Conservation (phyloP, 2,888 invertebrate genomes). For the Seladonia tumulorum region DNA sequence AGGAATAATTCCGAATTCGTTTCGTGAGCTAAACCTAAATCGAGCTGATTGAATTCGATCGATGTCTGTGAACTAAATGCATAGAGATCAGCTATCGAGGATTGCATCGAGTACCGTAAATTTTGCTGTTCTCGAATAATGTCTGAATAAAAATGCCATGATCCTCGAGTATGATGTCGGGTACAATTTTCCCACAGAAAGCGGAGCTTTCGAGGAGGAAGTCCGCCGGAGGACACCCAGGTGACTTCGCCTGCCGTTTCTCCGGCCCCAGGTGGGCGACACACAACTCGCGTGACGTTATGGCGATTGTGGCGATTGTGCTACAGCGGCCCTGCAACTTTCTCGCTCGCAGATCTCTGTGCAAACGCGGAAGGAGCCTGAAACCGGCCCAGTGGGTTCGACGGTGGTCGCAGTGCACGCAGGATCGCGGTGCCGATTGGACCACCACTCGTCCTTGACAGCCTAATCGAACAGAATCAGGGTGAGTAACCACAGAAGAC, state of each 20-base stretch:
- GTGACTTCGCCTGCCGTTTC: not conserved
- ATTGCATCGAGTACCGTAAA: no score
- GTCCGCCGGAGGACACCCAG: not conserved
- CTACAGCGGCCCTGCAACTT: slow-evolving; percentile 66
- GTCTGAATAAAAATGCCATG: no score
- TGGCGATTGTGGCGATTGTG: slow-evolving; percentile 49
- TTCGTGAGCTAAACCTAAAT: no score
- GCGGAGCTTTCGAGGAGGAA: not conserved
- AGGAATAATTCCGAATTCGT: no score
- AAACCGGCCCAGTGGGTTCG: slow-evolving; percentile 46
- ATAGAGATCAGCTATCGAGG: no score
- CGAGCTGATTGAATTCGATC: no score
- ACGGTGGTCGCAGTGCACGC: slow-evolving; percentile 55
- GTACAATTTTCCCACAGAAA: no score
- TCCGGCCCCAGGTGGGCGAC: slow-evolving; percentile 19
- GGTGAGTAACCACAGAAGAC: slow-evolving; percentile 24
- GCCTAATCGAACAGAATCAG: not conserved
- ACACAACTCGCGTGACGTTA: slow-evolving; percentile 23
- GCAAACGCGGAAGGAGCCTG: slow-evolving; percentile 67
- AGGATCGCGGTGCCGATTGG: slow-evolving; percentile 60
- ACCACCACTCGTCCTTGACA: slow-evolving; percentile 41
- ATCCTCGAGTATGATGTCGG: no score
- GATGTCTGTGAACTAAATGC: no score
- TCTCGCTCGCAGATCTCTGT: slow-evolving; percentile 65
- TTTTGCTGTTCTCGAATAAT: no score